These are phyloP conservation scores for Drosophila heteroneura DNA, from an alignment of 2,888 invertebrate genomes.

Conservation along the genomic window DNA sequence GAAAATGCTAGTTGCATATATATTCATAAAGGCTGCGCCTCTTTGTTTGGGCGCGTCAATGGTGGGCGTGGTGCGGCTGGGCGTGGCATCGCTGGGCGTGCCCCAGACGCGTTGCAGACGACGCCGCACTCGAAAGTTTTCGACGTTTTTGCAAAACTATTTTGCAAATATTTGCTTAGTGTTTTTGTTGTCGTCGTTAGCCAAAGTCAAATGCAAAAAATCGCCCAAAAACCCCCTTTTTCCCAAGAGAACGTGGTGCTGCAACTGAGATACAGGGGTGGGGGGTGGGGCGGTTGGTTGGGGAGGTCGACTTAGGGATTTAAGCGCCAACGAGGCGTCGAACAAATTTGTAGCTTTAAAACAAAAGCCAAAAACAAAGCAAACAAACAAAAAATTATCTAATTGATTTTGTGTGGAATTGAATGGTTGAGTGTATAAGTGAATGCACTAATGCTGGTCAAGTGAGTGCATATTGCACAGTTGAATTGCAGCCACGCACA, in stretches of 20 bases:
- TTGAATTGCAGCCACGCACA: slow-evolving; percentile 1
- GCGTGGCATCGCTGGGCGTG: slow-evolving; percentile 14
- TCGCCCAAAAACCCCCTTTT: background rate
- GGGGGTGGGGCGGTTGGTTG: background rate
- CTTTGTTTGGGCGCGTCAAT: slow-evolving; percentile 53
- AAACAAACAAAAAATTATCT: slow-evolving; percentile 37
- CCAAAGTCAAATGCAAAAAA: slow-evolving; percentile 58
- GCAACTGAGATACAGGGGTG: background rate
- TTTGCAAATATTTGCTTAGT: slow-evolving; percentile 73
- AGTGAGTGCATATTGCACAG: slow-evolving; percentile 10
- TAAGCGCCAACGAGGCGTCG: slow-evolving; percentile 63
- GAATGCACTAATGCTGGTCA: slow-evolving; percentile 12
- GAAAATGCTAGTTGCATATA: slow-evolving; percentile 40
- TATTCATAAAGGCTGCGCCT: slow-evolving; percentile 35
- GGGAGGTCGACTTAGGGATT: slow-evolving; percentile 12
- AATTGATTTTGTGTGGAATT: slow-evolving; percentile 58
- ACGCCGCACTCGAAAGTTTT: slow-evolving; percentile 46
- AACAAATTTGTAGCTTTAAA: slow-evolving; percentile 69
- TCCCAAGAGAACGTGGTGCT: background rate
- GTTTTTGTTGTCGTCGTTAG: slow-evolving; percentile 39
- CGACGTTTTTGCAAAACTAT: slow-evolving; percentile 64
- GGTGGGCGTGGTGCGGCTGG: slow-evolving; percentile 23
- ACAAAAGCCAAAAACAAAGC: slow-evolving; percentile 36
- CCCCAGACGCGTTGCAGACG: slow-evolving; percentile 69
- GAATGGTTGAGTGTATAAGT: slow-evolving; percentile 30